These are phyloP conservation scores for Gallirallus australis DNA, from an alignment of 2,797 vertebrate genomes.

Conservation along the genomic window DNA sequence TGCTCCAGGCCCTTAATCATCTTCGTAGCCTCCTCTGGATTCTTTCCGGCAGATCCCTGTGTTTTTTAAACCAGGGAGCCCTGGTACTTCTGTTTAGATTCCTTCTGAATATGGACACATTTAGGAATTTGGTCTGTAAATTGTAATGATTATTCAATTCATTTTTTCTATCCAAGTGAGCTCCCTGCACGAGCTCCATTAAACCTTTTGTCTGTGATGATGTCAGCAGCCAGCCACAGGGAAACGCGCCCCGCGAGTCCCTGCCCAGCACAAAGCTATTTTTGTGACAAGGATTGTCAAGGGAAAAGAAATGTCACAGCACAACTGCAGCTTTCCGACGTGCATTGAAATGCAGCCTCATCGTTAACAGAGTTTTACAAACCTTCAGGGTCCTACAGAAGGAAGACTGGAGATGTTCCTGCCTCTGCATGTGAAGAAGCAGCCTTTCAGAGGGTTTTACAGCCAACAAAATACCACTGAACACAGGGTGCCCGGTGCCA, in stretches of 20 bases:
- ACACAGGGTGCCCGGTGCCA: background rate
- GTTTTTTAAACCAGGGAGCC: too few relatives aligned
- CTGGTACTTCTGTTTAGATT: background rate
- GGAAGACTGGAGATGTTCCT: background rate
- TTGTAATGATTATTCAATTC: background rate
- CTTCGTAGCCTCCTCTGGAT: too few relatives aligned
- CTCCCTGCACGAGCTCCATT: rapidly evolving
- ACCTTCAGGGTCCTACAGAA: background rate
- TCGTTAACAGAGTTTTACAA: background rate
- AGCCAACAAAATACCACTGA: background rate
- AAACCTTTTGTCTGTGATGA: background rate
- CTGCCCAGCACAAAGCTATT: background rate
- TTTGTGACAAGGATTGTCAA: background rate
- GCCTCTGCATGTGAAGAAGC: rapidly evolving
- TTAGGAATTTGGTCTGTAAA: background rate
- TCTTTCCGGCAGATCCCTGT: too few relatives aligned
- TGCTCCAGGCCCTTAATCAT: too few relatives aligned
- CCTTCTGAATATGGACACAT: background rate
- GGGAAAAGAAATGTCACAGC: background rate
- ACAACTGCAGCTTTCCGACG: background rate
- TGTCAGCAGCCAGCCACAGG: background rate
- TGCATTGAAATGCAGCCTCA: rapidly evolving
- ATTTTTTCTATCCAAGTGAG: background rate
- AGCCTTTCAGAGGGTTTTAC: background rate
- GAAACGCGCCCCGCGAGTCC: rapidly evolving